Base-by-base conservation (phyloP, 53 echinoderm and acorn worm genomes). In the Antedon mediterranea region DNA sequence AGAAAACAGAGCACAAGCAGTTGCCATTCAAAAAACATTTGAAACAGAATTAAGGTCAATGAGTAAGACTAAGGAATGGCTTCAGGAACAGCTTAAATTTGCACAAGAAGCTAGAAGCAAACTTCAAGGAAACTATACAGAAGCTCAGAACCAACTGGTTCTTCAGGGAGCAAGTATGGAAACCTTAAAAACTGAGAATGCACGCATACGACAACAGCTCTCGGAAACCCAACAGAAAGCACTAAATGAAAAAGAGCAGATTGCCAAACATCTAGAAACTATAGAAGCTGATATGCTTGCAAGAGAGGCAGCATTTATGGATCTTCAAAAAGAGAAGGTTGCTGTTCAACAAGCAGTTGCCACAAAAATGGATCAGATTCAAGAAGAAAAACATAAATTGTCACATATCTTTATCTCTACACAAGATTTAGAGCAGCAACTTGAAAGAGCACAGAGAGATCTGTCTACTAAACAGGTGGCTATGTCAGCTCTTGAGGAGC, bases 281-380 rank as follows among this genome's bases (percentile, higher is more conserved):
- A 95, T 95, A 18, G 97, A 95, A 82, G 89, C 97, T n/a, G 97
- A 95, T 80, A 92, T 95, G 75, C 76, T 95, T 30, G 89, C 91
- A 30, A 79, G 97, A 27, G 97, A 95, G 74, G 92, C 91, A 43
- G 86, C 92, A 11, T 95, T 95, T 79, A 84, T 85, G 5, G 76
- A 85, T 30, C 76, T 93, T 44, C 89, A 94, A 79, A 82, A 87
- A 72, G 95, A 94, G 87, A 94, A 91, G 73, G 31, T 76, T 3
- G 91, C 95, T 13, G 95, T 91, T 15, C 91, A 94, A 73, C 89
- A 91, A 71, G 95, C 95, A 0, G 95, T 92, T 2, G 83, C 86
- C 7, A 85, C 85, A 23, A 87, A 85, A 76, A 94, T 94, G 95
- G 87, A 91, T 29, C 89, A 94, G 77, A 87, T 92, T 85, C 87